Evolutionary conservation across 2,113 vertebrate species (phyloP).

Genomic region (Taxidea taxus): DNA sequence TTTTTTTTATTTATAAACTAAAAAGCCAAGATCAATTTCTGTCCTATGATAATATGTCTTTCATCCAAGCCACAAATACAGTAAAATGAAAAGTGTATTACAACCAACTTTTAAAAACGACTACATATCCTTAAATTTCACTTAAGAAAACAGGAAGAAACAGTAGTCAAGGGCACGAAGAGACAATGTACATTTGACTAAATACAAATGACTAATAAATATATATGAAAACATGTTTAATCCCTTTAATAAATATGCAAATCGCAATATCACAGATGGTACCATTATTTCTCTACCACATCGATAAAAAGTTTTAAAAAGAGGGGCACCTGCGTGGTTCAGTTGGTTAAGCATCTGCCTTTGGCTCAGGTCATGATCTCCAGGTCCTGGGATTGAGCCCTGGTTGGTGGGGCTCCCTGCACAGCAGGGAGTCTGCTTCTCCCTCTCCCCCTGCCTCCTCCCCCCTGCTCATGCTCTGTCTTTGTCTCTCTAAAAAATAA

Average conservation of each 20-base stretch:
- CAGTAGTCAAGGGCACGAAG: not conserved
- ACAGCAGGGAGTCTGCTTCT: not conserved
- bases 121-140: slow-evolving; percentile 5
- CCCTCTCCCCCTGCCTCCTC: not conserved
- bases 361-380: not conserved
- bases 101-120: slow-evolving; percentile 26
- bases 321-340: not conserved
- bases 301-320: not conserved
- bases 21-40: slow-evolving; percentile 6
- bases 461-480: not conserved
- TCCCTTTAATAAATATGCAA: not conserved
- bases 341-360: not conserved
- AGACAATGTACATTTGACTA: not conserved
- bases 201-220: not conserved
- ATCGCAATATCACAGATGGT: not conserved
- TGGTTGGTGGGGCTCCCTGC: not conserved
- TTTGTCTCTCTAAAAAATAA: not conserved
- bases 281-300: not conserved
- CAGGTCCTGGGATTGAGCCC: not conserved
- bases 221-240: not conserved
- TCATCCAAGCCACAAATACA: not conserved
- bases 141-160: slow-evolving; percentile 1
- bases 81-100: slow-evolving; percentile 28
- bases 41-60: not conserved
- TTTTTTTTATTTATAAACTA: not conserved